Evolutionary conservation across 2,797 vertebrate species (phyloP), one percentile per base, ranked within the genome.

Genomic region (Anableps anableps): DNA sequence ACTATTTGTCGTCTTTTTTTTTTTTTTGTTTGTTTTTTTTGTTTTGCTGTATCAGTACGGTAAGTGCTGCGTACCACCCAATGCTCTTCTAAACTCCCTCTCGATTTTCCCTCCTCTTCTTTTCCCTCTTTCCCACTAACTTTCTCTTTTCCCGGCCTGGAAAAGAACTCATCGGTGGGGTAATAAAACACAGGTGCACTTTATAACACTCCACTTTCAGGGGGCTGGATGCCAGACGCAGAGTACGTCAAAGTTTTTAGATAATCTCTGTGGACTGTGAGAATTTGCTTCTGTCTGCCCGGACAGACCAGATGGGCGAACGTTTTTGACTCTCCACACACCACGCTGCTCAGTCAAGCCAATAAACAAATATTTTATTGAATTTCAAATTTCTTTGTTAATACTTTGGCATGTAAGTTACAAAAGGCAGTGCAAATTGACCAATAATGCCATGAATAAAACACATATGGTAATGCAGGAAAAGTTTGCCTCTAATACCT

Each of bases 171-270:
- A 83, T 83, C 55, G 1, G 77, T 64, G 45, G 80, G 64, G 77
- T 89, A 90, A 92, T 92, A 92, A 89, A 89, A 91, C 85, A 92
- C 92, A 93, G 86, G 91, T 92, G 92, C 82, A 64, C 85, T 90
- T 90, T 83, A 88, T 83, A 80, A 80, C 79, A 51, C 78, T 84
- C 55, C 70, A n/a, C 75, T 75, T 80, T 79, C 71, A 75, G 38
- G 21, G 76, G 51, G 41, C 83, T 86, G 78, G 41, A 86, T 72
- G 79, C 85, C 85, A 90, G 86, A 89, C 78, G 73, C 48, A 47
- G 75, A 74, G 71, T 75, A 71, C 19, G 47, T 90, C 78, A 78
- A 68, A 74, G 31, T 72, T 10, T 90, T 82, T 21, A 53, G 60
- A 88, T 83, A 50, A 75, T 90, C 90, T 89, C 86, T 0, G 55